Base-by-base conservation (phyloP, 2,113 vertebrate species). In the Microcebus ravelobensis region DNA sequence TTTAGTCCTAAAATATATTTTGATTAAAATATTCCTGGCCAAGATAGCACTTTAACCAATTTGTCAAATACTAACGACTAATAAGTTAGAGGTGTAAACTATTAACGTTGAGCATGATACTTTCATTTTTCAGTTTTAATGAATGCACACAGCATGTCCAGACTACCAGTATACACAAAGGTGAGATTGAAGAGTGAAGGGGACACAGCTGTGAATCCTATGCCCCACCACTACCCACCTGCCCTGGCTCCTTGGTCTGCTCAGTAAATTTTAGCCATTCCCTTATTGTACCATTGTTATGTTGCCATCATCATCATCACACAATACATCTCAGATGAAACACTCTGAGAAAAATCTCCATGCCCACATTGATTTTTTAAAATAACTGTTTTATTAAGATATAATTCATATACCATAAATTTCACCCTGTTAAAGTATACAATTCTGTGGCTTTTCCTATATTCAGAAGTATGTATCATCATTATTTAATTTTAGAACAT, bases 1-100 rank as follows among this genome's bases (percentile, higher is more conserved):
- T 55, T 70, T 84, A 74, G 29, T 77, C 25, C 36, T 87, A 23
- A 96, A 92, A 67, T 7, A 76, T 39, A 10, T 65, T 81, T 34
- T 93, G 42, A 79, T 82, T 74, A 88, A 95, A 88, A 73, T 92
- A 77, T 20, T 59, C 8, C 85, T 81, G 48, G 39, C 34, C 27
- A 81, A 68, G 59, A 82, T 0, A 82, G 31, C 42, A 55, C 12
- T 93, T 63, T 15, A 50, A 77, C 8, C 20, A 82, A 77, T 68
- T 17, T 63, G 59, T 77, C 67, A 91, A 76, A 25, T 25, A n/a
- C 10, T 45, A 42, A 57, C 27, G 55, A 39, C 36, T 36, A 82
- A 81, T 55, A 80, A 29, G 14, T 73, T 21, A 84, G 23, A 76
- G n/a, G 14, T 81, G 7, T 52, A 71, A 82, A 87, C 13, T 48